phyloP scores from a whole-genome alignment of 2,797 vertebrate species.

The Coracias cyanogaster region DNA sequence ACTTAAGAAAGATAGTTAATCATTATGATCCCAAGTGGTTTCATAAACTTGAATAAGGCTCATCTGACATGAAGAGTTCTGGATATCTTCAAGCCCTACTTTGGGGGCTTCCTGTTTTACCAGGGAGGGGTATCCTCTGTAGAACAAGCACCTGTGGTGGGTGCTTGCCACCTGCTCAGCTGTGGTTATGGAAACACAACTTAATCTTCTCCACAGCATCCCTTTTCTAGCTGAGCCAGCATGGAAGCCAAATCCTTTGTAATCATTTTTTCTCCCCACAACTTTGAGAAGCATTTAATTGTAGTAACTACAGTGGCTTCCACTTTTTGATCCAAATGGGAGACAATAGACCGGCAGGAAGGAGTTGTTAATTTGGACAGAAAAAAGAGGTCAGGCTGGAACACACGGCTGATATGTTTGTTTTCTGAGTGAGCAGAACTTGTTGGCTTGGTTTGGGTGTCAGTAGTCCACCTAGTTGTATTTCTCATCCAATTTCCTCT shows the following conservation, averaged over 20 bases:
- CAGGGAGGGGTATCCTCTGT: not conserved
- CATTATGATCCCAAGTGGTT: not conserved
- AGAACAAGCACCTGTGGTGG: constrained; percentile 39
- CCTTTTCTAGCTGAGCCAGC: not conserved
- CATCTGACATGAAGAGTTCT: not conserved
- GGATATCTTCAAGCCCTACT: not conserved
- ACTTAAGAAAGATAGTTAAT: constrained; percentile 44
- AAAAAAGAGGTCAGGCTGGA: not conserved
- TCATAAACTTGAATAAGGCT: not conserved
- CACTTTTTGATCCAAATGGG: not conserved
- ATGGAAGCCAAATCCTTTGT: not conserved
- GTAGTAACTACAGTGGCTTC: not conserved
- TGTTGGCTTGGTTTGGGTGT: not conserved
- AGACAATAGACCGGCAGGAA: not conserved
- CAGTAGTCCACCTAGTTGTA: not conserved
- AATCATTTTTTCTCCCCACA: not conserved
- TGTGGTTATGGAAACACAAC: not conserved
- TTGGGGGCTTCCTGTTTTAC: not conserved
- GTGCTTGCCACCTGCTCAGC: constrained; percentile 54
- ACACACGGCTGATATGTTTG: not conserved
- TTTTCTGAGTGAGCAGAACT: not conserved
- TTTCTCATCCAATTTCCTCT: not conserved
- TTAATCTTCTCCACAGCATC: not conserved
- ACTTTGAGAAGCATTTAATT: not conserved
- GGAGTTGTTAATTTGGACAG: not conserved